Evolutionary conservation across 92 coral and sea anemone species (phyloP).

Genomic region (Palythoa grandis): DNA sequence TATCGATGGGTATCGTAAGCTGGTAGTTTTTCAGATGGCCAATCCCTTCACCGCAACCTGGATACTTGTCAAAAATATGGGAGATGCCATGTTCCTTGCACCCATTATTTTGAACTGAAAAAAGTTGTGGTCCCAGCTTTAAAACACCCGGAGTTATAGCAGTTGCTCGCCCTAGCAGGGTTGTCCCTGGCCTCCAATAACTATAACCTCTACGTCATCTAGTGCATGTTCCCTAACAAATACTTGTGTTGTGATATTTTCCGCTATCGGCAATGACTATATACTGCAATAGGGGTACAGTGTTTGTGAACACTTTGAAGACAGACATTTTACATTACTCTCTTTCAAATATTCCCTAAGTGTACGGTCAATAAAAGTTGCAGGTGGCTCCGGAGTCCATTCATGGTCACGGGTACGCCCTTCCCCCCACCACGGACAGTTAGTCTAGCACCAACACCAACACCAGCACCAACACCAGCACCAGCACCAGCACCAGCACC

Average conservation of each 20-base stretch:
- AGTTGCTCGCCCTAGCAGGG: conserved; percentile 56
- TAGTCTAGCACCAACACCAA: conserved; percentile 10
- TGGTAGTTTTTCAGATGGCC: conserved; percentile 12
- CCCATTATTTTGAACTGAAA: background rate
- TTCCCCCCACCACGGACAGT: conserved; percentile 15
- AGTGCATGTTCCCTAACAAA: conserved; percentile 34
- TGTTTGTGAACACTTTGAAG: conserved; percentile 36
- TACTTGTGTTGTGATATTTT: conserved; percentile 42
- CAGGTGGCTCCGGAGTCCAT: conserved; percentile 57
- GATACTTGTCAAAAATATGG: conserved; percentile 35
- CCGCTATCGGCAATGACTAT: conserved; percentile 44
- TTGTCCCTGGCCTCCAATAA: conserved; percentile 44
- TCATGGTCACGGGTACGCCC: conserved; percentile 45
- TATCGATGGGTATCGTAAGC: background rate
- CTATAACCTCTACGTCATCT: conserved; percentile 53
- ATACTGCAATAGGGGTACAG: background rate
- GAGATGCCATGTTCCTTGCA: background rate
- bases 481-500: too few relatives aligned
- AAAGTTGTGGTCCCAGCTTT: conserved; percentile 44
- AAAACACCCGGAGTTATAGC: conserved; percentile 45
- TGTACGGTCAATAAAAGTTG: conserved; percentile 37
- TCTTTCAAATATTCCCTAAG: conserved; percentile 54
- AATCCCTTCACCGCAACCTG: conserved; percentile 35
- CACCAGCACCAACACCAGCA: background rate
- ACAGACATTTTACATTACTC: conserved; percentile 26